Percentiles rank a stretch among this genome's conserved stretches.
Conservation (phyloP, 64 coral and sea anemone genomes). For the Orbicella faveolata region DNA sequence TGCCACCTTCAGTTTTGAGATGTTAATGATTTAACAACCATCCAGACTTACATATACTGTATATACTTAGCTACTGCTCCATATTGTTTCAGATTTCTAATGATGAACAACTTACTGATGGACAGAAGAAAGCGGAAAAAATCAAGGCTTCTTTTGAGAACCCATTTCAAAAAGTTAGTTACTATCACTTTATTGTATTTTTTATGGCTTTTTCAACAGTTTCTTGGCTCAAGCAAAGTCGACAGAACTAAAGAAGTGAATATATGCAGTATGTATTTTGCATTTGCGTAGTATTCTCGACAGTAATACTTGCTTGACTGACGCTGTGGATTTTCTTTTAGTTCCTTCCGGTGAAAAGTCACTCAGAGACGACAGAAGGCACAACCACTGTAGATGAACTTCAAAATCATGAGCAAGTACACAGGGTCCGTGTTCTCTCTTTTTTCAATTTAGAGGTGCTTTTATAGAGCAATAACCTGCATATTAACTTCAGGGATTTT, state of each 20-base stretch:
- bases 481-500: no score
- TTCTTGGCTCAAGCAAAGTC: no score
- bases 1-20: no score
- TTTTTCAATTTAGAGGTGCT: background rate
- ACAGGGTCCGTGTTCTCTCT: background rate
- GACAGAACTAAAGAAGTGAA: background rate
- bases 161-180: slow-evolving; percentile 59
- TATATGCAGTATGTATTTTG: background rate
- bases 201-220: background rate
- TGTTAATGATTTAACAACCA: no score
- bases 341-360: slow-evolving; percentile 26
- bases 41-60: no score
- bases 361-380: slow-evolving; percentile 17
- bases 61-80: no score
- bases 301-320: background rate
- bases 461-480: no score
- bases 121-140: slow-evolving; percentile 49
- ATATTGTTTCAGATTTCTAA: background rate
- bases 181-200: background rate
- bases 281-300: background rate
- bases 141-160: slow-evolving; percentile 53
- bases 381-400: background rate
- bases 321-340: background rate
- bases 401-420: background rate
- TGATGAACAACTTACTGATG: slow-evolving; percentile 8